Conservation (phyloP, 2,888 invertebrate genomes). For the Mythimna loreyi region DNA sequence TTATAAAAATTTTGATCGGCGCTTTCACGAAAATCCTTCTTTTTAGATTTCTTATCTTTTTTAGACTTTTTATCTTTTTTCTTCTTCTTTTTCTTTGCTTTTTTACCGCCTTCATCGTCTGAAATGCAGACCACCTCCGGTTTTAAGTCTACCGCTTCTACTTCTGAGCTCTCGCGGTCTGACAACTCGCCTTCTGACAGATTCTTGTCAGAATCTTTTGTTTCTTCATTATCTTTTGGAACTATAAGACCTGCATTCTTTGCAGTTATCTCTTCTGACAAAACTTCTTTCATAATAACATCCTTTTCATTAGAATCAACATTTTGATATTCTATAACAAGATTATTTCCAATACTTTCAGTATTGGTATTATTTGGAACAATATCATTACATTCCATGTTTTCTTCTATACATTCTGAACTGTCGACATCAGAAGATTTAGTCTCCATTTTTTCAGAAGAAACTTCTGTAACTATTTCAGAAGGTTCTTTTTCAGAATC, state of each 20-base stretch:
- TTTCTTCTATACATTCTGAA: not conserved
- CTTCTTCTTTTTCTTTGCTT: conserved; percentile 83
- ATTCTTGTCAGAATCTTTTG: conserved; percentile 57
- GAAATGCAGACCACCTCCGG: conserved; percentile 90
- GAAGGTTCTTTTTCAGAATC: not conserved
- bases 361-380: not conserved
- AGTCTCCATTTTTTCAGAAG: not conserved
- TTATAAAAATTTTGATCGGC: conserved; percentile 81
- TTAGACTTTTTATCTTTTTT: conserved; percentile 81
- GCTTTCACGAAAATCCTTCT: conserved; percentile 82
- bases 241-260: conserved; percentile 5
- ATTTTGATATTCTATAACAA: not conserved
- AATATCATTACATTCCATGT: not conserved
- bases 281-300: conserved; percentile 15
- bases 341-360: not conserved
- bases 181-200: conserved; percentile 82
- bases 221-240: conserved; percentile 24
- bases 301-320: not conserved
- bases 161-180: conserved; percentile 80
- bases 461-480: conserved; percentile 6
- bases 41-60: conserved; percentile 76
- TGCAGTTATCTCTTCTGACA: not conserved
- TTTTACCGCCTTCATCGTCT: conserved; percentile 78
- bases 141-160: conserved; percentile 77
- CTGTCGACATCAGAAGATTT: conserved; percentile 1